phyloP scores from a whole-genome alignment of 2,888 invertebrate species.

The Metacarcinus magister region DNA sequence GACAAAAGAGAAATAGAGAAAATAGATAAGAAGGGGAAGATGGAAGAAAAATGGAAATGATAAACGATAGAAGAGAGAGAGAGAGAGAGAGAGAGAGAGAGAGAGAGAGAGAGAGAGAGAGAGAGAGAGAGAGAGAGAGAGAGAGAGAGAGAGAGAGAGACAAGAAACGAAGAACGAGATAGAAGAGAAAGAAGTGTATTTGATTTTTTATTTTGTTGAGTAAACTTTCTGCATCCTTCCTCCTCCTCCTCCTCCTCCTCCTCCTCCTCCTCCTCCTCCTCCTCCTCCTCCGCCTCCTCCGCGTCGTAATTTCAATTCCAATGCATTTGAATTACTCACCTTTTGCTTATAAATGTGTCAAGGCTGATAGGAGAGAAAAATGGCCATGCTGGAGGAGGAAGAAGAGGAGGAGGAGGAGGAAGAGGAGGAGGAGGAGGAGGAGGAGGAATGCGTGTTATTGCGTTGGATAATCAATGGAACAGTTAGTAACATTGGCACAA shows the following conservation, averaged over 20 bases:
- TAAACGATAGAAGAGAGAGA: background rate
- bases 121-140: slow-evolving; percentile 21
- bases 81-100: slow-evolving; percentile 20
- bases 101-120: background rate
- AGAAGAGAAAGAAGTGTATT: background rate
- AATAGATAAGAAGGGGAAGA: background rate
- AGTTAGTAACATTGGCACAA: background rate
- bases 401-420: background rate
- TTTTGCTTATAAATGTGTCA: background rate
- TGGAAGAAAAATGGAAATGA: background rate
- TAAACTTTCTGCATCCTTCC: background rate
- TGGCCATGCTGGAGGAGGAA: background rate
- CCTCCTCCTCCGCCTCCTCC: slow-evolving; percentile 30
- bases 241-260: slow-evolving; percentile 4
- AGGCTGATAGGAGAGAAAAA: background rate
- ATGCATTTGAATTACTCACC: background rate
- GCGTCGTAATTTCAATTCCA: background rate
- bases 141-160: slow-evolving; percentile 6
- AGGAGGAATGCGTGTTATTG: background rate
- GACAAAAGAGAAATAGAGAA: background rate
- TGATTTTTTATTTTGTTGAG: background rate
- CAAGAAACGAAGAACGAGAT: background rate
- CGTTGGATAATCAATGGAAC: background rate
- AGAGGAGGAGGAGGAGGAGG: background rate
- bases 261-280: slow-evolving; percentile 37